phyloP scores from a whole-genome alignment of 1,140 invertebrate species.

The Leptopilina boulardi region DNA sequence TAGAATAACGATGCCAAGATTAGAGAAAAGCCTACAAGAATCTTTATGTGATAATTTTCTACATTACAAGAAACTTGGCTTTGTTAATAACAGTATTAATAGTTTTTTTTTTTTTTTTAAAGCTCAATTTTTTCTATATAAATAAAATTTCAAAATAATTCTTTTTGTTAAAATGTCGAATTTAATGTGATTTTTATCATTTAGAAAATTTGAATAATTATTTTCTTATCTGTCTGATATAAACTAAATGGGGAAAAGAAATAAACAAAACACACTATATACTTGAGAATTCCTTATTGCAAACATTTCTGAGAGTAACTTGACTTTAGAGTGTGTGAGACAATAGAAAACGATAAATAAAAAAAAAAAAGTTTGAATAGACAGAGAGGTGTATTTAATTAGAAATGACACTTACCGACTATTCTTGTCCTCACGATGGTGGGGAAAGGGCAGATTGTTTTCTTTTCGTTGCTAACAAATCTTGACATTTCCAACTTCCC shows the following conservation, averaged over 20 bases:
- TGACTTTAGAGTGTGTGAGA: background rate
- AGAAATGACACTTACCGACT: slow-evolving; percentile 31
- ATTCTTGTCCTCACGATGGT: slow-evolving; percentile 2
- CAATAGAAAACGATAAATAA: background rate
- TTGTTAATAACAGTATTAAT: too few species aligned
- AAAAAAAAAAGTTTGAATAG: background rate
- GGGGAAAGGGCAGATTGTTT: slow-evolving; percentile 7
- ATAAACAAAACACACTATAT: background rate
- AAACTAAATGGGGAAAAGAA: background rate
- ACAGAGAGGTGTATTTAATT: background rate
- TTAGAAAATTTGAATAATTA: background rate
- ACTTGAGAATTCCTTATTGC: background rate
- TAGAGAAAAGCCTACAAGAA: slow-evolving; percentile 15
- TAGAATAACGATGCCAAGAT: slow-evolving; percentile 27
- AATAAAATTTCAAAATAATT: too few species aligned
- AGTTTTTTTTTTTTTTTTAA: too few species aligned
- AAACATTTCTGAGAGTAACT: background rate
- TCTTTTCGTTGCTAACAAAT: slow-evolving; percentile 25
- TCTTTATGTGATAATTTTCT: slow-evolving; percentile 2
- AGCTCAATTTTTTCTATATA: too few species aligned
- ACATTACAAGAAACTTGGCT: slow-evolving; percentile 6
- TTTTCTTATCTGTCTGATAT: background rate
- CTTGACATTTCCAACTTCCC: slow-evolving; percentile 24
- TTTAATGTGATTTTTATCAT: too few species aligned
- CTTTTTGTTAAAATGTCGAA: too few species aligned